A percentile compares a stretch with the other conserved stretches of the same genome.
phyloP scores from a whole-genome alignment of 2,113 vertebrate genomes.

The Choloepus hoffmanni region DNA sequence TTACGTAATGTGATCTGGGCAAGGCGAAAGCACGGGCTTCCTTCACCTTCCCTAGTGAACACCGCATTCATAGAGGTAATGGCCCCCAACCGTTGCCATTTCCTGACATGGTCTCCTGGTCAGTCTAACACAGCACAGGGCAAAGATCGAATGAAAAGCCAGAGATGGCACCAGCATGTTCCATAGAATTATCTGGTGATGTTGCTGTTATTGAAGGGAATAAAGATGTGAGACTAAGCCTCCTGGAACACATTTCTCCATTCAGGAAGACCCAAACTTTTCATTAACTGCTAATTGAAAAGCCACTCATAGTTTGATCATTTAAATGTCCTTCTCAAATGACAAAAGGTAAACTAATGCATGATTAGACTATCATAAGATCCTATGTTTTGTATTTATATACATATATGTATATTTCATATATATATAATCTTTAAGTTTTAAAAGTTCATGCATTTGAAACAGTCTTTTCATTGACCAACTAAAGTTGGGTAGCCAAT shows the following conservation, averaged over 20 bases:
- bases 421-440: neutral
- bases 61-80: conserved; percentile 52
- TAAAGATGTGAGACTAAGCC: neutral
- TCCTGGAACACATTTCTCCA: neutral
- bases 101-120: conserved; percentile 42
- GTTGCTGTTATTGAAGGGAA: neutral
- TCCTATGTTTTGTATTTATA: neutral
- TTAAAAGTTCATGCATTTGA: neutral
- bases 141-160: neutral
- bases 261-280: neutral
- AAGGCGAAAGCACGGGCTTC: conserved; percentile 77
- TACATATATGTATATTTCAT: too few species aligned
- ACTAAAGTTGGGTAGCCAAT: neutral
- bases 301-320: neutral
- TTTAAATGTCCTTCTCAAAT: neutral
- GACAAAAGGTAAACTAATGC: neutral
- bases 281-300: neutral
- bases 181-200: neutral
- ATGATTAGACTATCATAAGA: neutral
- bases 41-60: conserved; percentile 67
- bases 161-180: neutral
- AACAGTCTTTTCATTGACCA: neutral
- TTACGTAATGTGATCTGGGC: conserved; percentile 88
- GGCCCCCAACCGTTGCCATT: conserved; percentile 52
- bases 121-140: neutral